These are phyloP conservation scores for Semaprochilodus insignis DNA, from an alignment of 2,797 vertebrate species.

Conservation along the genomic window DNA sequence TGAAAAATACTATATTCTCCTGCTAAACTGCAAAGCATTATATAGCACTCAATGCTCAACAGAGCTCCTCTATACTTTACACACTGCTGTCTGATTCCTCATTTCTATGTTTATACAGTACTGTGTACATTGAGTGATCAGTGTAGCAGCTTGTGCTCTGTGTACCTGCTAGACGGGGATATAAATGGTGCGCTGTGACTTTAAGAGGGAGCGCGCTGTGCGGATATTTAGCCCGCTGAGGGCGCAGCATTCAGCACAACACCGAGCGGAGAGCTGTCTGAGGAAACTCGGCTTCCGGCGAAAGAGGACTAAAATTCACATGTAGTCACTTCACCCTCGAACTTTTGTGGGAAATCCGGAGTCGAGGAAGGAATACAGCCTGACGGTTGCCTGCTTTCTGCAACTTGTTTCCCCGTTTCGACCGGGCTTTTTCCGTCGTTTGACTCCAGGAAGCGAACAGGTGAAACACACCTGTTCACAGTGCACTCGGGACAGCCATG, in stretches of 20 bases:
- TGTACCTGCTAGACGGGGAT: background rate
- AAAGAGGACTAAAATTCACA: background rate
- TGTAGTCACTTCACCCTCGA: background rate
- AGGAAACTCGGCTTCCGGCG: no score
- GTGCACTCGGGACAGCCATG: background rate
- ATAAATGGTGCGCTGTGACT: constrained; percentile 71
- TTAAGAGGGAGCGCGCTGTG: constrained; percentile 76
- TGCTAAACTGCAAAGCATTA: no score
- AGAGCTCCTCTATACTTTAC: no score
- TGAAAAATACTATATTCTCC: no score
- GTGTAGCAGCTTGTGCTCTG: background rate
- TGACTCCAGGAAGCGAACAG: constrained; percentile 59
- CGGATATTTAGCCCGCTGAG: constrained; percentile 68
- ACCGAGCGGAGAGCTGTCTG: background rate
- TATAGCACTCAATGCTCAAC: no score
- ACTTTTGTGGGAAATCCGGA: background rate
- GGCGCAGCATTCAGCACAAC: constrained; percentile 52
- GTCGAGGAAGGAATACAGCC: background rate
- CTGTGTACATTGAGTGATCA: no score
- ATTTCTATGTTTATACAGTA: no score
- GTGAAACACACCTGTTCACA: constrained; percentile 73
- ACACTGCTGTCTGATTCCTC: no score
- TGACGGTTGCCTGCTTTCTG: background rate
- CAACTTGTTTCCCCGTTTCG: background rate
- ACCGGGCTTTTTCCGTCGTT: background rate